These are phyloP conservation scores for Micromussa lordhowensis DNA, from an alignment of 92 coral and sea anemone species.

Conservation along the genomic window DNA sequence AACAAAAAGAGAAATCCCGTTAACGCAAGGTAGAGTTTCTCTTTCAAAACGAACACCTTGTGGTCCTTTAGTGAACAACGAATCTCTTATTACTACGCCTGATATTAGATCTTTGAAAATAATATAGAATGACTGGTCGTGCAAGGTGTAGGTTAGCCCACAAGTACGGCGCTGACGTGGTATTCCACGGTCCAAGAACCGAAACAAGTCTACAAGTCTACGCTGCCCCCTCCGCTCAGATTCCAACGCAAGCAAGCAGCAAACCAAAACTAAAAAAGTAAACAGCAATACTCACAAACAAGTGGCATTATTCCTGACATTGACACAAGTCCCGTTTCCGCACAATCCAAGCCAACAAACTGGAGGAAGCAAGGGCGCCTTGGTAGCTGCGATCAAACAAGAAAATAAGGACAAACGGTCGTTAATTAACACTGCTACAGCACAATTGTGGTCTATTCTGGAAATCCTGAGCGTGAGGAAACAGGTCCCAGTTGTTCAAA, in stretches of 20 bases:
- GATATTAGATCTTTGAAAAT: too few species aligned
- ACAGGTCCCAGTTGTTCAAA: too few species aligned
- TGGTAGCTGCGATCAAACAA: slow-evolving; percentile 41
- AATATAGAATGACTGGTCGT: too few species aligned
- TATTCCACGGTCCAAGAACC: too few species aligned
- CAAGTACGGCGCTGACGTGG: too few species aligned
- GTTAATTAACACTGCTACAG: not conserved
- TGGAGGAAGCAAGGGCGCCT: slow-evolving; percentile 69
- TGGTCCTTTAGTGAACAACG: too few species aligned
- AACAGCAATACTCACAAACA: slow-evolving; percentile 77
- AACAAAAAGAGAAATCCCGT: not conserved
- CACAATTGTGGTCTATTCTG: not conserved
- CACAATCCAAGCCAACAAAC: slow-evolving; percentile 86
- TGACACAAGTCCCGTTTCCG: slow-evolving; percentile 82
- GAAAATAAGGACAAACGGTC: not conserved
- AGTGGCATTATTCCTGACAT: slow-evolving; percentile 66
- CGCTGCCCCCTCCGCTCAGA: too few species aligned
- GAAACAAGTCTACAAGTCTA: too few species aligned
- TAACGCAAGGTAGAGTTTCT: not conserved
- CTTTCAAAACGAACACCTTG: too few species aligned
- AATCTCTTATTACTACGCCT: too few species aligned
- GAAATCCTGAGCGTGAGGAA: not conserved
- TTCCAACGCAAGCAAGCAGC: not conserved
- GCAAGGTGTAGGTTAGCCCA: too few species aligned
- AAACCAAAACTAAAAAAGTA: not conserved